Conservation (phyloP, 2,888 invertebrate genomes). For the Elegia similella region DNA sequence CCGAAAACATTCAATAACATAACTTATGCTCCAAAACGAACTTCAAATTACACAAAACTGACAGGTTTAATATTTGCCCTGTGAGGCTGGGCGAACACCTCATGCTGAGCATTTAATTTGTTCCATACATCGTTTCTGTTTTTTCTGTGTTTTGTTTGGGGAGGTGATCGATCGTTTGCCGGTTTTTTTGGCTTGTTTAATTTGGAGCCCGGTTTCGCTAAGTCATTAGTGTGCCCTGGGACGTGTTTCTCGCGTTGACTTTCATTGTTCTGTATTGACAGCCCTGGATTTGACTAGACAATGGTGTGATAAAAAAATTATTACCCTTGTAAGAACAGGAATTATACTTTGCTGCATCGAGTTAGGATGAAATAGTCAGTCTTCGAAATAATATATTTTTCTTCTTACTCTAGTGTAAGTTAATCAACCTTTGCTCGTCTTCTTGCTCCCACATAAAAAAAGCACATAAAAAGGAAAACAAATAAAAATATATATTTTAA, state of each 20-base stretch:
- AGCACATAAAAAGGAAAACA: no score
- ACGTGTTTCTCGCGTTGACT: slow-evolving; percentile 47
- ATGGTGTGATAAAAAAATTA: slow-evolving; percentile 22
- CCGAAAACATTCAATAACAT: slow-evolving; percentile 75
- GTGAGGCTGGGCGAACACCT: slow-evolving; percentile 56
- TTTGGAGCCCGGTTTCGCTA: slow-evolving; percentile 74
- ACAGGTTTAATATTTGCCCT: slow-evolving; percentile 80
- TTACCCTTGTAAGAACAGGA: background rate
- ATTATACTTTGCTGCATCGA: no score
- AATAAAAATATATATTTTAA: no score
- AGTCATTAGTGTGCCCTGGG: slow-evolving; percentile 64
- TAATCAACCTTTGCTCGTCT: no score
- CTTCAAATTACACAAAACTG: slow-evolving; percentile 77
- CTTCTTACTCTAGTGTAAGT: no score
- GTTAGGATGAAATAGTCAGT: no score
- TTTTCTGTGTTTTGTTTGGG: slow-evolving; percentile 76
- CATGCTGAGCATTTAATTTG: slow-evolving; percentile 81
- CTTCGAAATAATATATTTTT: no score
- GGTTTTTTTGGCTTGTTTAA: slow-evolving; percentile 76
- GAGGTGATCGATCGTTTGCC: slow-evolving; percentile 76
- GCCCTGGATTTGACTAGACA: slow-evolving; percentile 25
- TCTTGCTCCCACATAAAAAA: no score
- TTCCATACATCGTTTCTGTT: slow-evolving; percentile 76
- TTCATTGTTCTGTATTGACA: slow-evolving; percentile 54
- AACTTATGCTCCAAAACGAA: slow-evolving; percentile 73